Base-by-base conservation (phyloP, 2,797 vertebrate genomes). In the Esox lucius region DNA sequence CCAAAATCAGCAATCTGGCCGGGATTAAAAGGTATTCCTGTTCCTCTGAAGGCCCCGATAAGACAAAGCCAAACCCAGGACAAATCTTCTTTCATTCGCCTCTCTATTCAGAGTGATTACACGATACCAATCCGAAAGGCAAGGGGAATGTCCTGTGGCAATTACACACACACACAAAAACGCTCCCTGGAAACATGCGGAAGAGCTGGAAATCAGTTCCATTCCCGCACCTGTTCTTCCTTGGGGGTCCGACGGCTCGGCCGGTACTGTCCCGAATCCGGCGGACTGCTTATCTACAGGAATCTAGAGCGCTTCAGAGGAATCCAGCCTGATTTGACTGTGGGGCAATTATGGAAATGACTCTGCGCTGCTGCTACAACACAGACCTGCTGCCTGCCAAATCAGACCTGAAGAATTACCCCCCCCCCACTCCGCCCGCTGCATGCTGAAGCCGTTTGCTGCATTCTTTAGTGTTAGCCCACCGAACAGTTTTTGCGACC, bases 281-380 rank as follows among this genome's bases (percentile, higher is more conserved):
- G 5, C 80, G 75, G 86, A 13, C 87, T 81, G 88, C 88, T 93
- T 93, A 94, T 94, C 93, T 87, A 74, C 87, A 88, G 84, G 86
- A 91, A 94, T 94, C 93, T 91, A 88, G 86, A 91, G 83, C 79
- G 81, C 79, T 61, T 24, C 56, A 61, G 86, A 88, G 90, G 90
- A 93, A 92, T 94, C 89, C 89, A 92, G 88, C 85, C 87, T 91
- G 89, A 92, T 94, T 93, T 93, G 92, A 92, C 92, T 93, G 89
- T 89, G 76, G 84, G 87, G 90, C 89, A 93, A 92, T 94, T 92
- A 92, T 93, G 92, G 89, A 92, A 93, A 94, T 89, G 85, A 89
- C 89, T 89, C 82, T 85, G 83, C 84, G 88, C 79, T 68, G 88
- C 80, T 42, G 82, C 85, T 89, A 86, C 83, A 84, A 90, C 91